Evolutionary conservation across 1,140 invertebrate species (phyloP).

Genomic region (Brachionus asplanchnoidis): DNA sequence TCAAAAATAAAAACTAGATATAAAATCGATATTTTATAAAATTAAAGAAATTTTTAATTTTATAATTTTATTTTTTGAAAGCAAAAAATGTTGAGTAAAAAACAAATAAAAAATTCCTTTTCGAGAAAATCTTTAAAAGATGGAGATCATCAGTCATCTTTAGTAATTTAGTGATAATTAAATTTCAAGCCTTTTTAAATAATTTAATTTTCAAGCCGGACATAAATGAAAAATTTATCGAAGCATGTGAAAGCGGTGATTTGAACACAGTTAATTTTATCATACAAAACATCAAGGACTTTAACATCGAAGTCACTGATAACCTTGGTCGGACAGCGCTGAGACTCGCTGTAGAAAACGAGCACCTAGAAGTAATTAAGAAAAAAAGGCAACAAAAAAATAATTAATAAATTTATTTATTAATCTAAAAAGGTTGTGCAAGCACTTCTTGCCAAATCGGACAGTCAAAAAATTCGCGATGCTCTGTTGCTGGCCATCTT

Average conservation of each 20-base stretch:
- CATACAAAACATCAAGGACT: slow-evolving; percentile 47
- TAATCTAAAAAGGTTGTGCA: slow-evolving; percentile 45
- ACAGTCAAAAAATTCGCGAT: slow-evolving; percentile 51
- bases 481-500: slow-evolving; percentile 54
- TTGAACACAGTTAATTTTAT: slow-evolving; percentile 46
- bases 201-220: slow-evolving; percentile 1
- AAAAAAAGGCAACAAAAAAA: not conserved
- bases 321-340: slow-evolving; percentile 51
- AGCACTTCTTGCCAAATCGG: slow-evolving; percentile 50
- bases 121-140: slow-evolving; percentile 1
- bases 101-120: slow-evolving; percentile 33
- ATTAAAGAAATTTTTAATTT: not conserved
- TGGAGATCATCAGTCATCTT: not conserved
- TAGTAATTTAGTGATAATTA: not conserved
- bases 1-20: too few species aligned
- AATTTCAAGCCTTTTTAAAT: not conserved
- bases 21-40: not conserved
- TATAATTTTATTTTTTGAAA: not conserved
- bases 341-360: slow-evolving; percentile 51
- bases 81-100: slow-evolving; percentile 14
- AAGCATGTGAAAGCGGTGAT: slow-evolving; percentile 41
- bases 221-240: slow-evolving; percentile 37
- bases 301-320: slow-evolving; percentile 51
- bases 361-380: slow-evolving; percentile 49
- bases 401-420: too few species aligned